Conservation (phyloP, 1,140 invertebrate species). For the Drosophila hydei region DNA sequence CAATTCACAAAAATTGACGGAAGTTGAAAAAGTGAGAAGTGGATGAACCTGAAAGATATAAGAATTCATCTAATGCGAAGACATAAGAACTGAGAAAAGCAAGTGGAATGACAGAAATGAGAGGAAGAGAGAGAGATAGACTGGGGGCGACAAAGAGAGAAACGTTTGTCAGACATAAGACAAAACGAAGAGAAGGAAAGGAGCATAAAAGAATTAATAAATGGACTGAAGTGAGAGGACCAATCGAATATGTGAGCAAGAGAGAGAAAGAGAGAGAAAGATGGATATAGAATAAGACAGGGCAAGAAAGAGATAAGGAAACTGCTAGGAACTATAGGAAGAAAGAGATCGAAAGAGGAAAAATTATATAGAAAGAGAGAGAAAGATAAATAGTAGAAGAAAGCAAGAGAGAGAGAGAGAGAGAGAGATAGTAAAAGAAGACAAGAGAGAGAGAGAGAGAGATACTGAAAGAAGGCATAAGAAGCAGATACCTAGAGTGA, state of each 20-base stretch:
- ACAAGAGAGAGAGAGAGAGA: background rate
- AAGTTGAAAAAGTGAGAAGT: background rate
- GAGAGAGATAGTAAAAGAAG: background rate
- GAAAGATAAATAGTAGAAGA: too few relatives aligned
- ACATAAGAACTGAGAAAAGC: too few relatives aligned
- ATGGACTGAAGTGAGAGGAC: too few relatives aligned
- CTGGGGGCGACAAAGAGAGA: too few relatives aligned
- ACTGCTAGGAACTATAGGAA: too few relatives aligned
- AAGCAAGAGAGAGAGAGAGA: background rate
- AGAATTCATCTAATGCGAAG: too few relatives aligned
- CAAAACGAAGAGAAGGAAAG: too few relatives aligned
- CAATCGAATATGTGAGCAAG: too few relatives aligned
- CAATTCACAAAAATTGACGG: background rate
- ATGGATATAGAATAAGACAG: background rate
- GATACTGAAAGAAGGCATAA: background rate
- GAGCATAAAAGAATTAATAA: too few relatives aligned
- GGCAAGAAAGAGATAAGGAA: background rate
- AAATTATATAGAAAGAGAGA: background rate
- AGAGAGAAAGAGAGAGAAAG: background rate
- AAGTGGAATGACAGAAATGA: too few relatives aligned
- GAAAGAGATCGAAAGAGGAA: background rate
- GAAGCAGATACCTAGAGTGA: background rate
- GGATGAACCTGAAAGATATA: too few relatives aligned
- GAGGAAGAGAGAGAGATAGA: background rate
- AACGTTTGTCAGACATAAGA: too few relatives aligned